Evolutionary conservation across 2,113 vertebrate genomes (phyloP).

Genomic region (Syngnathus typhle): DNA sequence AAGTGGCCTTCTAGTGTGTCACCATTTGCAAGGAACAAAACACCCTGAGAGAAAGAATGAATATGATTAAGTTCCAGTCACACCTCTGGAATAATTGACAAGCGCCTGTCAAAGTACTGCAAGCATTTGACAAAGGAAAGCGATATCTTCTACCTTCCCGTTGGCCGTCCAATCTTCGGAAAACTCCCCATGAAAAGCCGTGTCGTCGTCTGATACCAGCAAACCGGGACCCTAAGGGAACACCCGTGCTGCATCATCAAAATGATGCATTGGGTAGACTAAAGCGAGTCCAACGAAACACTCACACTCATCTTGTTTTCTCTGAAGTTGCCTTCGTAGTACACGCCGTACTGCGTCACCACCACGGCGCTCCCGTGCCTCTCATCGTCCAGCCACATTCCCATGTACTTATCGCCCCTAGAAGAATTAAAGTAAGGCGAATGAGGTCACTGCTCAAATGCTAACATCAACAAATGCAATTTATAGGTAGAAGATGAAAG

Average conservation of each 20-base stretch:
- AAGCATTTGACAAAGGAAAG: neutral
- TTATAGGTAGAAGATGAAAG: neutral
- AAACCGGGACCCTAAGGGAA: slow-evolving; percentile 79
- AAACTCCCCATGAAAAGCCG: slow-evolving; percentile 89
- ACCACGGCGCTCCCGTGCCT: slow-evolving; percentile 85
- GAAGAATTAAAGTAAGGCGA: neutral
- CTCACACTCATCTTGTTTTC: slow-evolving; percentile 94
- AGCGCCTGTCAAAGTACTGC: neutral
- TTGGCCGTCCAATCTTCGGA: slow-evolving; percentile 88
- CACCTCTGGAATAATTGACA: neutral
- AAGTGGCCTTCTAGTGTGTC: slow-evolving; percentile 87
- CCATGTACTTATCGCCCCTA: slow-evolving; percentile 97
- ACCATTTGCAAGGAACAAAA: slow-evolving; percentile 82
- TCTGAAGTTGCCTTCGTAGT: slow-evolving; percentile 89
- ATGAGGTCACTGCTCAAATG: too few species aligned
- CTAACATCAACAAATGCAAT: neutral
- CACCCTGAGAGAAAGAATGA: slow-evolving; percentile 69
- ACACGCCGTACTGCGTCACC: slow-evolving; percentile 88
- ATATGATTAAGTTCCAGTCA: neutral
- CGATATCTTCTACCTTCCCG: slow-evolving; percentile 78
- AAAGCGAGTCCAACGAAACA: slow-evolving; percentile 7
- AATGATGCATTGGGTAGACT: neutral
- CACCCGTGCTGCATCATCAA: neutral
- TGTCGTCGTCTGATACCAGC: slow-evolving; percentile 91
- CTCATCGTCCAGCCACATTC: slow-evolving; percentile 87